Conservation (phyloP, 2,888 invertebrate genomes). For the Adelognathus sp. region DNA sequence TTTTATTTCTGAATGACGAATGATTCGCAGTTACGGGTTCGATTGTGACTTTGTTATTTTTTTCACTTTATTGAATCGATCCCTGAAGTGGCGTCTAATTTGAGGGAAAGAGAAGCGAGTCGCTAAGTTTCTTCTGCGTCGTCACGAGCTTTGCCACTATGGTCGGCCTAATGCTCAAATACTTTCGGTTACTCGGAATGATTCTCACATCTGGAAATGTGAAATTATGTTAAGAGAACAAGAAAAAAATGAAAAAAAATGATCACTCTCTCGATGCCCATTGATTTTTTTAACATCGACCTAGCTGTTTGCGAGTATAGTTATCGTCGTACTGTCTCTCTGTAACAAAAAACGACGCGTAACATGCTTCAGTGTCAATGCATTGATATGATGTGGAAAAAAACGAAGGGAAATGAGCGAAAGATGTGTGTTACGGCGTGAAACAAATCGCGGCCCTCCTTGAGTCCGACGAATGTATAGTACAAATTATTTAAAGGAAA, state of each 20-base stretch:
- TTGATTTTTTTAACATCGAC: conserved; percentile 4
- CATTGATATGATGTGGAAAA: conserved; percentile 12
- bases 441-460: conserved; percentile 49
- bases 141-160: conserved; percentile 11
- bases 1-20: not conserved
- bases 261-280: not conserved
- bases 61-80: not conserved
- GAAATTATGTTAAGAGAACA: conserved; percentile 34
- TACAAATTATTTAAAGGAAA: conserved; percentile 50
- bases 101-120: not conserved
- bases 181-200: not conserved
- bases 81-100: not conserved
- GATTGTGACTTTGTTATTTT: conserved; percentile 2
- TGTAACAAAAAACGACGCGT: not conserved
- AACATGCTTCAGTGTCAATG: conserved; percentile 34
- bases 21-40: not conserved
- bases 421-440: conserved; percentile 31
- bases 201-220: conserved; percentile 34
- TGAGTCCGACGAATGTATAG: conserved; percentile 59
- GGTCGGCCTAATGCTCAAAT: not conserved
- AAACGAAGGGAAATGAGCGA: conserved; percentile 7
- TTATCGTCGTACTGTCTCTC: conserved; percentile 20
- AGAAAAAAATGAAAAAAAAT: no score
- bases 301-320: conserved; percentile 39
- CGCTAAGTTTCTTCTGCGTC: not conserved